Percentiles rank a stretch among this genome's conserved stretches.
Evolutionary conservation across 2,888 invertebrate genomes (phyloP).

Genomic region (Allolobophora icterica): DNA sequence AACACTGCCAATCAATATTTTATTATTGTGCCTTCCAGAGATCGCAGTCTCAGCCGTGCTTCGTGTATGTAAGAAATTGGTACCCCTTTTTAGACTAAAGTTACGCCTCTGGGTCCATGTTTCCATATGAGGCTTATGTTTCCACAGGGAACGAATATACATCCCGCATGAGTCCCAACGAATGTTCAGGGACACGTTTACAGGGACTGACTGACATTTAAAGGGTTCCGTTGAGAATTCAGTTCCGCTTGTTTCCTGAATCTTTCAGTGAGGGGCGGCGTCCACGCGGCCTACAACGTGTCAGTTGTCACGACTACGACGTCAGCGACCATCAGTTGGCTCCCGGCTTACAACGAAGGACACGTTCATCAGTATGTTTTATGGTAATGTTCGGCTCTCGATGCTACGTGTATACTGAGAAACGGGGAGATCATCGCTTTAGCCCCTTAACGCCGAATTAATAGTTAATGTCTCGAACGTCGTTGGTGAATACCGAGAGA

Average conservation of each 20-base stretch:
- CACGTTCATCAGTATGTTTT: neutral
- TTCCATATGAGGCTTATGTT: too few species aligned
- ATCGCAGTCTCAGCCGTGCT: too few species aligned
- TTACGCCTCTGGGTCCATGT: too few species aligned
- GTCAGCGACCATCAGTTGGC: neutral
- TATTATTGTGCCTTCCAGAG: too few species aligned
- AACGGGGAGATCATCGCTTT: neutral
- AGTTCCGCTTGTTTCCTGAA: neutral
- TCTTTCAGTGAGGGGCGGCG: neutral
- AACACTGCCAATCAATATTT: too few species aligned
- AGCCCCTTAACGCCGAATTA: neutral
- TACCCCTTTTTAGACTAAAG: too few species aligned
- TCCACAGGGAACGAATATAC: too few species aligned
- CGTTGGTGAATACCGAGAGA: neutral
- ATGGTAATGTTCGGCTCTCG: conserved; percentile 5
- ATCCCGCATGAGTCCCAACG: too few species aligned
- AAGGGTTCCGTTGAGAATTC: too few species aligned
- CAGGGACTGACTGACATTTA: neutral
- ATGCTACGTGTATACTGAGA: neutral
- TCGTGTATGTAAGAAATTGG: too few species aligned
- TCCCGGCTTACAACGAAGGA: neutral
- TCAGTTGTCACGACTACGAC: neutral
- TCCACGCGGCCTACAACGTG: conserved; percentile 7
- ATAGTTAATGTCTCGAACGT: neutral
- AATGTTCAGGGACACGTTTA: too few species aligned